These are phyloP conservation scores for Cataglyphis altisquamis DNA, from an alignment of 2,888 invertebrate species.

Conservation along the genomic window DNA sequence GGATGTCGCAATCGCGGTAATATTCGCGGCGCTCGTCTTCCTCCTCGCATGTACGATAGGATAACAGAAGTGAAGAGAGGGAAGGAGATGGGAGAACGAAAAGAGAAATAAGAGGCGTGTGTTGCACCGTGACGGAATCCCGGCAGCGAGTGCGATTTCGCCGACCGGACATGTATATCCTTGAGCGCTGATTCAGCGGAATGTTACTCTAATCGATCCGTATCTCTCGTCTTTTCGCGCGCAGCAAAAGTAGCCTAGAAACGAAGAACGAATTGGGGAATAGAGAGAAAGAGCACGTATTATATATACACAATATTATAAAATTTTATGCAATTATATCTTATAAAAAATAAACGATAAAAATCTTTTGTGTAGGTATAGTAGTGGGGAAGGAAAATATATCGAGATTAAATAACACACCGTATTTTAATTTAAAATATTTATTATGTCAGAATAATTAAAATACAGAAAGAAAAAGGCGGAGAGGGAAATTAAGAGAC, in stretches of 20 bases:
- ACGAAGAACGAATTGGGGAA: conserved; percentile 19
- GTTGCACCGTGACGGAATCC: conserved; percentile 72
- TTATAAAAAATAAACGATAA: neutral
- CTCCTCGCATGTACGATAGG: conserved; percentile 42
- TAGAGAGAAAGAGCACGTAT: conserved; percentile 11
- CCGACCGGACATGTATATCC: conserved; percentile 75
- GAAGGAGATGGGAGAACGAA: conserved; percentile 50
- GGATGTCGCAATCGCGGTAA: conserved; percentile 62
- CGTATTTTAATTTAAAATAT: neutral
- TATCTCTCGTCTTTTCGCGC: conserved; percentile 61
- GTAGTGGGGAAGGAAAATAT: neutral
- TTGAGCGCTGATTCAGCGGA: conserved; percentile 77
- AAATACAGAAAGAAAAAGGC: neutral
- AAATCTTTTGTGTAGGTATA: neutral
- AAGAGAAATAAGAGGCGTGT: conserved; percentile 58
- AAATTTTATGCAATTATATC: neutral
- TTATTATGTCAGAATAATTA: neutral
- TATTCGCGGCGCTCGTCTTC: conserved; percentile 47
- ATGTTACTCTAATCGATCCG: conserved; percentile 75
- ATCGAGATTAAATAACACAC: neutral
- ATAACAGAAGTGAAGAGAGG: neutral
- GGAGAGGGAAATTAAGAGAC: too few relatives aligned
- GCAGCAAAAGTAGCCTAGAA: conserved; percentile 28
- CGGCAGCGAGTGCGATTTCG: conserved; percentile 71
- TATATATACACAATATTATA: neutral